Evolutionary conservation across 2,113 vertebrate genomes (phyloP).

Genomic region (Callionymus lyra): DNA sequence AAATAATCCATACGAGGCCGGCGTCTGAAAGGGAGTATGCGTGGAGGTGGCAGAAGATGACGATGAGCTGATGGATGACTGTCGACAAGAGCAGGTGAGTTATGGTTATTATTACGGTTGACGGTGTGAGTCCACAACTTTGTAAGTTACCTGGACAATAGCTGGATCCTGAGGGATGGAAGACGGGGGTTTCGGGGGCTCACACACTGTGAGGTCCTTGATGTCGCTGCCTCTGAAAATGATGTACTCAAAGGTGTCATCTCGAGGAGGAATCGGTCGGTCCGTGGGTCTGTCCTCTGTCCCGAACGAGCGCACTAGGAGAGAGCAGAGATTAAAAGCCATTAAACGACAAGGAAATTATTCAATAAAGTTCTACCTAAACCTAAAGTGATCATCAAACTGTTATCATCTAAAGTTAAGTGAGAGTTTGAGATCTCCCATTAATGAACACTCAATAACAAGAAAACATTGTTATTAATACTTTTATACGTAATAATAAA

Average conservation of each 20-base stretch:
- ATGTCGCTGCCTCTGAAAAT: slow-evolving; percentile 97
- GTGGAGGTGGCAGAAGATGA: slow-evolving; percentile 36
- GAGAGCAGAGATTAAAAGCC: not conserved
- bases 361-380: no score
- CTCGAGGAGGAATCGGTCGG: slow-evolving; percentile 86
- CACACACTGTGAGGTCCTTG: slow-evolving; percentile 94
- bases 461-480: no score
- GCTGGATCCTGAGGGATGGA: slow-evolving; percentile 93
- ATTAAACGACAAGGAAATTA: no score
- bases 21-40: slow-evolving; percentile 79
- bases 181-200: slow-evolving; percentile 89
- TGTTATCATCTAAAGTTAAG: no score
- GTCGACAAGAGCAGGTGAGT: slow-evolving; percentile 23
- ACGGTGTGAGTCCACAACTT: not conserved
- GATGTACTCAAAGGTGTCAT: slow-evolving; percentile 97
- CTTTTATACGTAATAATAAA: no score
- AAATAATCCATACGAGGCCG: slow-evolving; percentile 83
- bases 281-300: slow-evolving; percentile 96
- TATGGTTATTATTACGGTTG: not conserved
- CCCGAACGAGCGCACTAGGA: slow-evolving; percentile 84
- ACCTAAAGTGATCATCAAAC: no score
- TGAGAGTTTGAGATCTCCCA: no score
- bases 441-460: no score
- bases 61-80: slow-evolving; percentile 85
- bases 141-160: slow-evolving; percentile 80